phyloP scores from a whole-genome alignment of 2,888 invertebrate genomes.

The Drosophila birchii region DNA sequence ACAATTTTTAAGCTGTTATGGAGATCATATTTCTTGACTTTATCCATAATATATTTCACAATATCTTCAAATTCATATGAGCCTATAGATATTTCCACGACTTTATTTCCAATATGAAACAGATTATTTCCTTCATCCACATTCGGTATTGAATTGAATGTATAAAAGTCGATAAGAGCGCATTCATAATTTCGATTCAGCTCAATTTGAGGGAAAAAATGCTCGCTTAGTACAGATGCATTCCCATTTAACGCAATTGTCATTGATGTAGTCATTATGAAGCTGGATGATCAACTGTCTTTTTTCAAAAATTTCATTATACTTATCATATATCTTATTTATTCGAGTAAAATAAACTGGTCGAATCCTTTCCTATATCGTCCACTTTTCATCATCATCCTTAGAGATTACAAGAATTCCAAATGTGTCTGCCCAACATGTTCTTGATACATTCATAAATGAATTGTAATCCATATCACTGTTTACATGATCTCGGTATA shows the following conservation, averaged over 20 bases:
- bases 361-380: background rate
- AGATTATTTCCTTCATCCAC: too few species aligned
- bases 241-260: background rate
- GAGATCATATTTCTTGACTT: background rate
- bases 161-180: background rate
- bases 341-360: background rate
- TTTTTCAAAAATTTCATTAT: background rate
- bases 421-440: background rate
- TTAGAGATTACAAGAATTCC: background rate
- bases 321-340: background rate
- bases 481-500: background rate
- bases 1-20: background rate
- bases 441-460: background rate
- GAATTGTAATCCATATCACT: background rate
- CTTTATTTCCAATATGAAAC: too few species aligned
- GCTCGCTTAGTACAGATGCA: background rate
- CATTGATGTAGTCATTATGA: background rate
- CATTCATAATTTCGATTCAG: too few species aligned
- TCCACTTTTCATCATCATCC: background rate
- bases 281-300: background rate
- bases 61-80: background rate
- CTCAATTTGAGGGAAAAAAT: background rate
- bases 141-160: background rate
- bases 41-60: background rate
- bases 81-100: background rate